Evolutionary conservation across 2,113 vertebrate species (phyloP), one percentile per base, ranked within the genome.

Genomic region (Hippocampus abdominalis): DNA sequence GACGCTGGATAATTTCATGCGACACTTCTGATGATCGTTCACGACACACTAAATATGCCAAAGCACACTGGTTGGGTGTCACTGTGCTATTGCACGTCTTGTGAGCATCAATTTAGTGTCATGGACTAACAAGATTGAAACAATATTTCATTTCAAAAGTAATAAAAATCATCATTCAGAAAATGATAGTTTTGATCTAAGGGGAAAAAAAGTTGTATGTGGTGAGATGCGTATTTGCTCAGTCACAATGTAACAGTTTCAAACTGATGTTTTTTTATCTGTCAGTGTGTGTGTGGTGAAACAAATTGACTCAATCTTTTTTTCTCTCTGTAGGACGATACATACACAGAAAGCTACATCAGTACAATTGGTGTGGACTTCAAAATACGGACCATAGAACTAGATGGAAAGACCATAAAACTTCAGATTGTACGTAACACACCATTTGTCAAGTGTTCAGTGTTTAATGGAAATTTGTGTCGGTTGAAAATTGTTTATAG

Each of bases 321-420:
- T 73, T 13, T 72, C 32, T 75, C 71, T 87, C 68, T 83, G 67
- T 89, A 99, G 97, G 97, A 99, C 93, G 96, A 99, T 87, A 99
- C 97, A 21, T 99, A 99, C 85, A 99, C 97, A 92, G 97, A 99
- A 95, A 99, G 97, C 87, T 99, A 99, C 89, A 99, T 99, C 93
- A 99, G 96, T 92, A 99, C 97, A 80, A 99, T 99, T 83, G 97
- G 96, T 83, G 97, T 99, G 93, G 97, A 99, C 92, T 99, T 99
- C 93, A 99, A 99, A 95, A 99, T 99, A 94, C 94, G 97, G 92
- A 99, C 97, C 91, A 99, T 99, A 95, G 97, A 99, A 89, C 91
- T 99, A 92, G 97, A 99, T 86, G 96, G 97, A 79, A 99, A 99
- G 91, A 99, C 97, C 78, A 99, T 99, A 92, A 99, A 99, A 90